These are phyloP conservation scores for Subanguina moxae DNA, from an alignment of 1,140 invertebrate genomes.

Conservation along the genomic window DNA sequence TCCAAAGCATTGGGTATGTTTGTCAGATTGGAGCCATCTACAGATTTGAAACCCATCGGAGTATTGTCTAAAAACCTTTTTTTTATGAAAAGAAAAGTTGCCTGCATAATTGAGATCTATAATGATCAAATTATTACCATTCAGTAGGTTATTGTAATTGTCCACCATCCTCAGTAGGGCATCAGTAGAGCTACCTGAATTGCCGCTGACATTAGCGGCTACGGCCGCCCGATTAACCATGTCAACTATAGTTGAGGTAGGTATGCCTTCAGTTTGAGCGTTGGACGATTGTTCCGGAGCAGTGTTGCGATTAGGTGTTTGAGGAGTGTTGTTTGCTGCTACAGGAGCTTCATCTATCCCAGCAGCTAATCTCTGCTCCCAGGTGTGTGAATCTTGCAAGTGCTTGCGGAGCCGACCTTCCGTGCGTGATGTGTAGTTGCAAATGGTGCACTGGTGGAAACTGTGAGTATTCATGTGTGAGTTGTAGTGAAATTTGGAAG, in stretches of 20 bases:
- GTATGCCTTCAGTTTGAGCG: not conserved
- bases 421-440: conserved; percentile 66
- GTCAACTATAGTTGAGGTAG: conserved; percentile 1
- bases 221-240: conserved; percentile 5
- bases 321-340: not conserved
- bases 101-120: too few species aligned
- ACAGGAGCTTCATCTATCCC: not conserved
- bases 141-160: conserved; percentile 37
- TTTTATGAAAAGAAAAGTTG: too few species aligned
- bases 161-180: conserved; percentile 42
- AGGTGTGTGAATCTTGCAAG: conserved; percentile 63
- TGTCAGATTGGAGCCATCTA: not conserved
- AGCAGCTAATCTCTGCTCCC: conserved; percentile 39
- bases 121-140: too few species aligned
- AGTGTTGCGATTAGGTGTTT: not conserved
- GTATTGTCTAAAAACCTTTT: conserved; percentile 15
- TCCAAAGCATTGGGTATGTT: conserved; percentile 29
- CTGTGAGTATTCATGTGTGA: conserved; percentile 64
- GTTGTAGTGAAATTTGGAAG: conserved; percentile 61
- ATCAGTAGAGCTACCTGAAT: conserved; percentile 25
- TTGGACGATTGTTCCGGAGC: not conserved
- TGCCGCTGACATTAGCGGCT: not conserved
- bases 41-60: conserved; percentile 5
- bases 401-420: conserved; percentile 66
- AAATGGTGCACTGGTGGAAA: conserved; percentile 62